Percentiles rank a stretch among this genome's conserved stretches.
Conservation (phyloP, 2,888 invertebrate genomes). For the Spisula subtruncata region DNA sequence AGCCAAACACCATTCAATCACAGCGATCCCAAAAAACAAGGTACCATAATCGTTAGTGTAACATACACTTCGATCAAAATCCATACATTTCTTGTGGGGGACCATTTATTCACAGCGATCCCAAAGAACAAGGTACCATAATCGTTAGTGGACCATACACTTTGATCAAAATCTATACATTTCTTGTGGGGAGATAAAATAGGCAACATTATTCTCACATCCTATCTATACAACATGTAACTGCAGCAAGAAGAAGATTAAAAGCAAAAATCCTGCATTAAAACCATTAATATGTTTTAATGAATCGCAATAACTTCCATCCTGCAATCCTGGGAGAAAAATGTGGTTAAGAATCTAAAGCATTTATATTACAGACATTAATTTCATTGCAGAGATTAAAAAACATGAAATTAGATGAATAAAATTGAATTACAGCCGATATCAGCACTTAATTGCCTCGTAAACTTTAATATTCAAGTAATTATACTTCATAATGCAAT, state of each 20-base stretch:
- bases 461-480: not conserved
- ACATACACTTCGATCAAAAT: too few relatives aligned
- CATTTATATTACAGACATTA: not conserved
- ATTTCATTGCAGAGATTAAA: constrained; percentile 9
- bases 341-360: constrained; percentile 4
- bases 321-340: not conserved
- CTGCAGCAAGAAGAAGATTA: not conserved
- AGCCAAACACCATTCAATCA: too few relatives aligned
- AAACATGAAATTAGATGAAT: constrained; percentile 8
- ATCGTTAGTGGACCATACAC: too few relatives aligned
- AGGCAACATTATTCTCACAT: too few relatives aligned
- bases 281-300: not conserved
- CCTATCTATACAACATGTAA: too few relatives aligned
- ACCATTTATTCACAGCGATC: too few relatives aligned
- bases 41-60: too few relatives aligned
- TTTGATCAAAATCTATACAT: too few relatives aligned
- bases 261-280: not conserved
- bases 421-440: constrained; percentile 5
- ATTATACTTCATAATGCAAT: constrained; percentile 23
- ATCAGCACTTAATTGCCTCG: not conserved
- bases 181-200: too few relatives aligned
- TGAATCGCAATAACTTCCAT: not conserved
- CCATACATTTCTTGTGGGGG: too few relatives aligned
- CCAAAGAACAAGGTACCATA: too few relatives aligned
- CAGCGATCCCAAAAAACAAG: too few relatives aligned